These are phyloP conservation scores for Leptocoma aspasia DNA, from an alignment of 2,113 vertebrate species.

Conservation along the genomic window DNA sequence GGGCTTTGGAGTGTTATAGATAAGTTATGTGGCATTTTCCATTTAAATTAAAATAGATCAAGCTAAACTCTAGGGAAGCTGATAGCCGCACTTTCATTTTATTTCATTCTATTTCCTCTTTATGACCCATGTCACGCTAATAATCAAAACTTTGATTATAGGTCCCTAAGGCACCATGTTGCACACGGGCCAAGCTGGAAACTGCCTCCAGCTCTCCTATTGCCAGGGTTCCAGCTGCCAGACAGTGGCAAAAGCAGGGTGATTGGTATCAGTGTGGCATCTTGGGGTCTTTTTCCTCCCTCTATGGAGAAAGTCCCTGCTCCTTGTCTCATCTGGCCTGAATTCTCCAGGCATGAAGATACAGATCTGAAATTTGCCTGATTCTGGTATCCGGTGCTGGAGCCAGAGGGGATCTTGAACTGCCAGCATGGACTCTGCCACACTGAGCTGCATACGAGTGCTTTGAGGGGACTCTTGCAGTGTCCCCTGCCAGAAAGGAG, in stretches of 20 bases:
- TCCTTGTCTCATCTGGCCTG: neutral
- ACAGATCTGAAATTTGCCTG: neutral
- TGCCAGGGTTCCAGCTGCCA: neutral
- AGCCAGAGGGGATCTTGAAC: neutral
- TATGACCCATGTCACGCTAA: constrained; percentile 13
- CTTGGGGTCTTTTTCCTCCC: neutral
- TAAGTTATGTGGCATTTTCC: constrained; percentile 15
- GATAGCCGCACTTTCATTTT: constrained; percentile 23
- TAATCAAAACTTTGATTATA: neutral
- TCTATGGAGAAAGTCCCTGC: neutral
- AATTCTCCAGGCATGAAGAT: neutral
- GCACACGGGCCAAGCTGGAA: neutral
- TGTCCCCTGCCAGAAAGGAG: neutral
- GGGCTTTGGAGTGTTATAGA: constrained; percentile 14
- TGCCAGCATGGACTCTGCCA: neutral
- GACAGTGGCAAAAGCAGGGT: neutral
- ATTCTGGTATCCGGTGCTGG: neutral
- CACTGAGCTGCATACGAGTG: neutral
- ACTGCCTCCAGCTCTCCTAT: neutral
- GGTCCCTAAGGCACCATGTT: neutral
- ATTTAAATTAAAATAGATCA: constrained; percentile 55
- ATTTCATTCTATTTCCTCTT: constrained; percentile 14
- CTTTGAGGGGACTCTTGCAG: neutral
- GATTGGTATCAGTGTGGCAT: neutral
- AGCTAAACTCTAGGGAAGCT: constrained; percentile 21